Conservation (phyloP, 2,113 vertebrate genomes). For the Peromyscus maniculatus region DNA sequence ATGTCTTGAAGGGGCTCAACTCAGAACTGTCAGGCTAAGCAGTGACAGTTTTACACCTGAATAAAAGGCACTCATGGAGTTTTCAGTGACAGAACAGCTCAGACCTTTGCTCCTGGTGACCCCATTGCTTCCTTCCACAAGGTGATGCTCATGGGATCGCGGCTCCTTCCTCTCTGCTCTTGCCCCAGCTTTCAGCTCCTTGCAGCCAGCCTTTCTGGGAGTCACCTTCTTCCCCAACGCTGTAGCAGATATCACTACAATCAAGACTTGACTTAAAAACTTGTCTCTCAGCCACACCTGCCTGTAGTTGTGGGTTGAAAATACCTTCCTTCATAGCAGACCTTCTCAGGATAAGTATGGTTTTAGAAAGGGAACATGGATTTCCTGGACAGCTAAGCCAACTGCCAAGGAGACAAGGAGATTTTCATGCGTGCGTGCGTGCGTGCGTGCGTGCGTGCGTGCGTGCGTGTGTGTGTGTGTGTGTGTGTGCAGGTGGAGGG, state of each 20-base stretch:
- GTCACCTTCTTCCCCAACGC: no score
- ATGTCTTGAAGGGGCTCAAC: not conserved
- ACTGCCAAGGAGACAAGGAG: not conserved
- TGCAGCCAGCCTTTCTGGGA: not conserved
- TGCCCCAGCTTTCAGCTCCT: not conserved
- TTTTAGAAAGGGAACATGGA: not conserved
- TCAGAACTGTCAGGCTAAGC: fast-evolving
- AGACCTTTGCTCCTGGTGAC: not conserved
- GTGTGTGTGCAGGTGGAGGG: not conserved
- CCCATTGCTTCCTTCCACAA: not conserved
- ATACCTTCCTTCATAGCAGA: not conserved
- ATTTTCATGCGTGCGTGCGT: not conserved
- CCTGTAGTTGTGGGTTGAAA: not conserved
- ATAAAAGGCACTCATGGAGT: not conserved
- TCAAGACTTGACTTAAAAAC: no score
- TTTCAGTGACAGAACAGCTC: not conserved
- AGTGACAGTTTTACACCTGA: no score
- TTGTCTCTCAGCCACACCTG: no score
- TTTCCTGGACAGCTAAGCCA: not conserved
- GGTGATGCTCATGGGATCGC: not conserved
- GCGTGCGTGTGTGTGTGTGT: not conserved
- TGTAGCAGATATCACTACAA: fast-evolving
- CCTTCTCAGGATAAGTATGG: not conserved
- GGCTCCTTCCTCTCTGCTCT: not conserved
- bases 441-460: not conserved